Evolutionary conservation across 2,888 invertebrate genomes (phyloP).

Genomic region (Eupithecia subumbrata): DNA sequence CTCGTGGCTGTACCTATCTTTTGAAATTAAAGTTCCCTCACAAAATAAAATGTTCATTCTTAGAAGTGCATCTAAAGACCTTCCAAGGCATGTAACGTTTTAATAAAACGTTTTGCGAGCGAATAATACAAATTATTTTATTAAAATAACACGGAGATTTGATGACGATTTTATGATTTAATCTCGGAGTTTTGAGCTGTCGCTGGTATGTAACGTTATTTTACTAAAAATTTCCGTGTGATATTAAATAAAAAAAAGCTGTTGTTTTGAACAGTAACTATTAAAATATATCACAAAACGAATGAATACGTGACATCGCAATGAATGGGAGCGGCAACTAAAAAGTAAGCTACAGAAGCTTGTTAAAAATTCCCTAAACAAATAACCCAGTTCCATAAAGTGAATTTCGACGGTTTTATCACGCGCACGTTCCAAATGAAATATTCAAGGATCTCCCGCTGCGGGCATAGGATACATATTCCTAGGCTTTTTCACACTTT

Average conservation of each 20-base stretch:
- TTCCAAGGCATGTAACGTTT: neutral
- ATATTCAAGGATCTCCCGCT: slow-evolving; percentile 28
- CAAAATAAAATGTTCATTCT: neutral
- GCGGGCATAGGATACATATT: neutral
- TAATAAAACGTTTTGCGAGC: neutral
- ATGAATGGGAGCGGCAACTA: neutral
- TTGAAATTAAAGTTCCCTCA: neutral
- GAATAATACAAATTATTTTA: neutral
- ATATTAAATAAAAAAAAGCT: neutral
- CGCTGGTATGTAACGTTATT: neutral
- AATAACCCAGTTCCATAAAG: slow-evolving; percentile 31
- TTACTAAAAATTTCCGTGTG: neutral
- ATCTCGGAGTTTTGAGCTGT: neutral
- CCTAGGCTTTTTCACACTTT: neutral
- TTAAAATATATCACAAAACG: neutral
- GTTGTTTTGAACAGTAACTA: neutral
- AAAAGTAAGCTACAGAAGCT: slow-evolving; percentile 1
- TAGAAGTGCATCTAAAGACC: neutral
- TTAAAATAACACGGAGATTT: neutral
- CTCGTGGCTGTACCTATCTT: neutral
- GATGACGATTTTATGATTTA: neutral
- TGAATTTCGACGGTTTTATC: slow-evolving; percentile 33
- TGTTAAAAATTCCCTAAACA: slow-evolving; percentile 20
- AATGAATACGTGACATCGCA: neutral
- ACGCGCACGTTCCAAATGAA: slow-evolving; percentile 34